phyloP scores from a whole-genome alignment of 2,888 invertebrate species.

The Parnassius apollo region DNA sequence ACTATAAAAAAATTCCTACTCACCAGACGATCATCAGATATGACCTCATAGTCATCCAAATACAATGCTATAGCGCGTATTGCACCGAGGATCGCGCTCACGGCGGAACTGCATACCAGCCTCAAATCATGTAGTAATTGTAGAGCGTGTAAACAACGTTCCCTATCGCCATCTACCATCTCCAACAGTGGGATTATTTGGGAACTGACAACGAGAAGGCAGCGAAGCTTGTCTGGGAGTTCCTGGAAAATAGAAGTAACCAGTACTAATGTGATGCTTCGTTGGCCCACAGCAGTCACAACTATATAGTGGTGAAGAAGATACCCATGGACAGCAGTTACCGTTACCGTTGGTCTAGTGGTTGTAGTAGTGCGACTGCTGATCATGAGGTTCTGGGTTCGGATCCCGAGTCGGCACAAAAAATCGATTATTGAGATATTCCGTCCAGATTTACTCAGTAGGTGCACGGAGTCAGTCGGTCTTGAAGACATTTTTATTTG shows the following conservation, averaged over 20 bases:
- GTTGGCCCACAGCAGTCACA: too few relatives aligned
- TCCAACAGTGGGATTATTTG: slow-evolving; percentile 26
- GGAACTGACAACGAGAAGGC: slow-evolving; percentile 28
- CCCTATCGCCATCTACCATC: background rate
- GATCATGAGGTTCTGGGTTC: too few relatives aligned
- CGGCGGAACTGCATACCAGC: slow-evolving; percentile 1
- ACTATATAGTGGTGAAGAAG: too few relatives aligned
- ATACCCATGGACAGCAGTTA: too few relatives aligned
- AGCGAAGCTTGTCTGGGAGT: slow-evolving; percentile 27
- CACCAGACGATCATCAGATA: background rate
- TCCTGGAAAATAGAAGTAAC: slow-evolving; percentile 24
- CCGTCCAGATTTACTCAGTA: too few relatives aligned
- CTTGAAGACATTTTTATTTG: too few relatives aligned
- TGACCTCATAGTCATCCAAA: slow-evolving; percentile 29
- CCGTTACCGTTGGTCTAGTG: too few relatives aligned
- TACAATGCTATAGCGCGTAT: slow-evolving; percentile 44
- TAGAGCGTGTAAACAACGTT: background rate
- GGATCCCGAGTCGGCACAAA: too few relatives aligned
- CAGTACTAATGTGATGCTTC: too few relatives aligned
- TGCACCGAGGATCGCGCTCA: slow-evolving; percentile 24
- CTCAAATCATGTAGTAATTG: slow-evolving; percentile 6
- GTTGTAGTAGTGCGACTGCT: too few relatives aligned
- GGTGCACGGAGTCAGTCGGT: too few relatives aligned
- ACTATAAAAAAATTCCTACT: background rate
- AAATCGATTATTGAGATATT: too few relatives aligned